Percentiles rank a stretch among this genome's conserved stretches.
Evolutionary conservation across 1,140 invertebrate genomes (phyloP).

Genomic region (Nomia melanderi): DNA sequence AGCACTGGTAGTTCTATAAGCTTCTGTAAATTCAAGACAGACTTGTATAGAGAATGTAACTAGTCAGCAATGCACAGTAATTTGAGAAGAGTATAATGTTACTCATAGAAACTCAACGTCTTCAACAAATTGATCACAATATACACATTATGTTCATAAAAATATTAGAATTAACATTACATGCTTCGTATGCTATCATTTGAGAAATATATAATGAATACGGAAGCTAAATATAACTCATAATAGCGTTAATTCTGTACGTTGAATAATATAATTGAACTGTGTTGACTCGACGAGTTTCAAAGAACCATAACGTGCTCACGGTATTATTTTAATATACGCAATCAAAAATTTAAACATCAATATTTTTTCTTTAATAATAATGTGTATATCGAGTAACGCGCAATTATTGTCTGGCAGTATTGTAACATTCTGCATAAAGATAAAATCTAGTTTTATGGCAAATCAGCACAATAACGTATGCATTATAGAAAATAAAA

Average conservation of each 20-base stretch:
- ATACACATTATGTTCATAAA: slow-evolving; percentile 2
- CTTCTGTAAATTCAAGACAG: not conserved
- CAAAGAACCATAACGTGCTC: slow-evolving; percentile 8
- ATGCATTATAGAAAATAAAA: slow-evolving; percentile 12
- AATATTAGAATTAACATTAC: slow-evolving; percentile 18
- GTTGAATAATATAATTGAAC: not conserved
- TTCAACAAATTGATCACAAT: slow-evolving; percentile 25
- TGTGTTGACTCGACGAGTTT: not conserved
- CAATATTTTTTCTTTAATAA: slow-evolving; percentile 13
- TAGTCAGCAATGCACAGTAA: not conserved
- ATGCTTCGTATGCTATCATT: slow-evolving; percentile 15
- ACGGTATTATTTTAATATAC: slow-evolving; percentile 15
- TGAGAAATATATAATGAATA: slow-evolving; percentile 26
- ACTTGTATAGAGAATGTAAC: not conserved
- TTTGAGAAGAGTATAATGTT: not conserved
- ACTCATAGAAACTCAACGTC: slow-evolving; percentile 1
- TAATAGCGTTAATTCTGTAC: slow-evolving; percentile 16
- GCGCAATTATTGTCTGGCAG: slow-evolving; percentile 63
- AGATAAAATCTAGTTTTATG: slow-evolving; percentile 30
- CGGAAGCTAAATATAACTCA: slow-evolving; percentile 16
- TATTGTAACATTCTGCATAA: slow-evolving; percentile 40
- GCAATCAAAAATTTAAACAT: slow-evolving; percentile 17
- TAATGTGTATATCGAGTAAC: slow-evolving; percentile 30
- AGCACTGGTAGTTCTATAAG: not conserved
- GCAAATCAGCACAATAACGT: slow-evolving; percentile 6